Base-by-base conservation (phyloP, 2,797 vertebrate genomes). In the Australoheros facetus region DNA sequence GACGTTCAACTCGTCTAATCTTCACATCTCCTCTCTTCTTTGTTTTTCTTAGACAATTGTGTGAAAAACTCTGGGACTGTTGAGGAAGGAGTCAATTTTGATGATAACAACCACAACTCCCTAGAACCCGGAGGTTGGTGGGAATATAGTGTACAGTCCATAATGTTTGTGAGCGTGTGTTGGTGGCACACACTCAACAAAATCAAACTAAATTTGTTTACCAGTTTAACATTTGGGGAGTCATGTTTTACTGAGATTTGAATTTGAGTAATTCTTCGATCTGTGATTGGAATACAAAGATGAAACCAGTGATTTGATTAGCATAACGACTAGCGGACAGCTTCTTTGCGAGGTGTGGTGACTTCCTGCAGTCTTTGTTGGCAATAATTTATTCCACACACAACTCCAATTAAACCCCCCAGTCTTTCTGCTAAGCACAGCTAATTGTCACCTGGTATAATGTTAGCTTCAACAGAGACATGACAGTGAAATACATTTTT, bases 81-180 rank as follows among this genome's bases (percentile, higher is more conserved):
- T 95, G 97, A 98, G 95, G 98, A 99, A 95, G 97, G 97, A 92
- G 96, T 98, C 94, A 97, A 98, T 93, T 97, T 98, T 95, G 97
- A 97, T 85, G 98, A 99, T 94, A 98, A 97, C 96, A 97, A 96
- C 95, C 97, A 98, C 95, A 99, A 99, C 97, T 98, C 97, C 90
- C 97, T 99, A 96, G 98, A 99, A 96, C 97, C 98, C 94, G 96
- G 97, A 98, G 98, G 98, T 99, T 93, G 93, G 98, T 98, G 96
- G 95, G 92, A 79, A 81, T n/a, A 17, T 51, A 58, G 91, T 12
- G 13, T 45, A 58, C 91, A 91, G 93, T 94, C 89, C 92, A 88
- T 95, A 7, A 3, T 85, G 70, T 71, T 37, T 62, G 13, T 51
- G 19, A 30, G 55, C 19, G 45, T 69, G 45, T 69, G 45, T 51